Percentiles rank a stretch among this genome's conserved stretches.
Evolutionary conservation across 2,113 vertebrate species (phyloP).

Genomic region (Pica pica): DNA sequence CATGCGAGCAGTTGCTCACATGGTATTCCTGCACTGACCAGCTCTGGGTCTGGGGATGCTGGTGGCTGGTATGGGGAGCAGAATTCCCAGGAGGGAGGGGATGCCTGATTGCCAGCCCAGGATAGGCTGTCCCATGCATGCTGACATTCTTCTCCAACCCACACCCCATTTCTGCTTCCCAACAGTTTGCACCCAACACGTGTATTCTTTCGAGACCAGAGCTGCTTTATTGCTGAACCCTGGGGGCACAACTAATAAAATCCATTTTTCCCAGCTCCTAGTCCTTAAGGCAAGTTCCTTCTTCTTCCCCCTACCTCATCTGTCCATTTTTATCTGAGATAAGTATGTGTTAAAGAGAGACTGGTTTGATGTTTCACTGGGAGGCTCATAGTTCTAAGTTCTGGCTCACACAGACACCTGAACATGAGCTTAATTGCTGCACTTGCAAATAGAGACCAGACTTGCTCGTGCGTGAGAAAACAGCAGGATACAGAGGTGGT

Average conservation of each 20-base stretch:
- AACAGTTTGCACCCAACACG: not conserved
- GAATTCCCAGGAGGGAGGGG: not conserved
- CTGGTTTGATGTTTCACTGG: not conserved
- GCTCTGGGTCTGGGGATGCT: rapidly evolving
- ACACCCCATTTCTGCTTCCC: not conserved
- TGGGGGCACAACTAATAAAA: not conserved
- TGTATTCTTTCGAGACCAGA: not conserved
- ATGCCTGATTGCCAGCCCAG: not conserved
- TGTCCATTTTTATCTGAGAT: not conserved
- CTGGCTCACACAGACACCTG: not conserved
- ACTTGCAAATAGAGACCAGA: not conserved
- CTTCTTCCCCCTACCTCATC: not conserved
- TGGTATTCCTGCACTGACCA: not conserved
- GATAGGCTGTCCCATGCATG: not conserved
- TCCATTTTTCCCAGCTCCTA: not conserved
- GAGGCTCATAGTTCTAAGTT: not conserved
- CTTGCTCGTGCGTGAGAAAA: rapidly evolving
- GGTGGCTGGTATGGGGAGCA: not conserved
- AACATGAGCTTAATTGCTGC: not conserved
- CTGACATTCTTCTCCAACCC: not conserved
- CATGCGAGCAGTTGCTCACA: rapidly evolving
- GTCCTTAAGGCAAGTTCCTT: not conserved
- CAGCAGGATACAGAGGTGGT: not conserved
- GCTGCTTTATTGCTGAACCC: not conserved
- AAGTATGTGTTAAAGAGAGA: not conserved